Base-by-base conservation (phyloP, 2,888 invertebrate species). In the Ophonus ardosiacus region DNA sequence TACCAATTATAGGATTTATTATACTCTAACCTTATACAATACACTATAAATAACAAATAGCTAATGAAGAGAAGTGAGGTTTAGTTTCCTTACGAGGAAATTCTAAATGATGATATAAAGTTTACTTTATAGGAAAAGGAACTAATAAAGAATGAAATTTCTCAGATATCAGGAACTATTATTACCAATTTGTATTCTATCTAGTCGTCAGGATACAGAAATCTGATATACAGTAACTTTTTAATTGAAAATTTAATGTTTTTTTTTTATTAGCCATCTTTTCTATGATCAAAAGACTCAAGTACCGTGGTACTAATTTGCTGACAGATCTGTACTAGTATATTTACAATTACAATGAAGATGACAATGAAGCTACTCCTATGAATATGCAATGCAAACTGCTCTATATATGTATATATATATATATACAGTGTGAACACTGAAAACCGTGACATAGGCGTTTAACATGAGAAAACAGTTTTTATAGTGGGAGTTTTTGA, bases 1-100 rank as follows among this genome's bases (percentile, higher is more conserved):
- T 43, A 18, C 71, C 71, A 74, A 74, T 74, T 74, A 74, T 74
- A 17, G 71, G 40, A 17, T 74, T 43, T 43, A 43, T 74, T 74
- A 43, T 68, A 8, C 68, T 68, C 13, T 68, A 15, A 68, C 68
- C 68, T 68, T 68, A 68, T 51, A 51, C 43, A 13, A 8, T 13
- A 13, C 7, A 13, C 43, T 51, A 51, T 51, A 51, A 51, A 51
- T 51, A 51, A 51, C 43, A 51, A 51, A 51, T 51, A 51, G 43
- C 43, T 51, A 51, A 51, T 51, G 43, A 51, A 51, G 43, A 51
- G 43, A 51, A 51, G 43, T 31, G 43, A 5, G 13, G 31, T 31
- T 31, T 6, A 31, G 10, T 51, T 51, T 51, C 43, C 13, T 51
- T 51, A 51, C 43, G 43, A 51, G 43, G 43, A 51, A 51, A 51